A percentile compares a stretch with the other conserved stretches of the same genome.
Evolutionary conservation across 2,113 vertebrate species (phyloP).

Genomic region (Theristicus caerulescens): DNA sequence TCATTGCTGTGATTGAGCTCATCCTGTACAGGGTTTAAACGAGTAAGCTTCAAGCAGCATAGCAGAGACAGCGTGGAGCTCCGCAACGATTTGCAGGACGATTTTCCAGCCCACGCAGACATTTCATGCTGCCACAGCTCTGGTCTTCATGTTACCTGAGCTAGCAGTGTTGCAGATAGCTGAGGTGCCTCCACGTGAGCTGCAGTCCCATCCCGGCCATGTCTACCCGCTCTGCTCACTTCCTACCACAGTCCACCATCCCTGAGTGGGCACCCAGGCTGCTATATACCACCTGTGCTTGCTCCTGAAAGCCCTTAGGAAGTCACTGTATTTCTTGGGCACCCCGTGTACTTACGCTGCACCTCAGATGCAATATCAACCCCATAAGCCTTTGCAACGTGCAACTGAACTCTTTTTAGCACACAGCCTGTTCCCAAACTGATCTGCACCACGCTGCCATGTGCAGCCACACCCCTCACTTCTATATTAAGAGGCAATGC

Average conservation of each 20-base stretch:
- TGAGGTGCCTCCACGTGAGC: neutral
- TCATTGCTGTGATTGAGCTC: neutral
- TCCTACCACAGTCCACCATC: neutral
- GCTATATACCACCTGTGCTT: neutral
- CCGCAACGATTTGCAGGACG: neutral
- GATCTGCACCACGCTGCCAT: neutral
- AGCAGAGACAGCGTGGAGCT: neutral
- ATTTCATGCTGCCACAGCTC: neutral
- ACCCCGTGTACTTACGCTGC: neutral
- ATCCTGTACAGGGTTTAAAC: neutral
- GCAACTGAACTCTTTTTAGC: neutral
- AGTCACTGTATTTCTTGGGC: neutral
- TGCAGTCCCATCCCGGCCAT: neutral
- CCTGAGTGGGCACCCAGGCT: neutral
- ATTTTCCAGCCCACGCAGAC: neutral
- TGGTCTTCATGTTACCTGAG: neutral
- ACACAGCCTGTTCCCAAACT: neutral
- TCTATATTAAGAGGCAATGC: slow-evolving; percentile 5
- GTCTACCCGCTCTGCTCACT: rapidly evolving
- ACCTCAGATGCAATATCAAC: neutral
- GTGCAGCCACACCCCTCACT: slow-evolving; percentile 1
- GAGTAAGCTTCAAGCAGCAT: neutral
- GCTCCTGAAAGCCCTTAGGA: neutral
- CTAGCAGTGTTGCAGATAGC: neutral
- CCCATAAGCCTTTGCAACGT: neutral